Base-by-base conservation (phyloP, 2,113 vertebrate species). In the Saccopteryx bilineata region DNA sequence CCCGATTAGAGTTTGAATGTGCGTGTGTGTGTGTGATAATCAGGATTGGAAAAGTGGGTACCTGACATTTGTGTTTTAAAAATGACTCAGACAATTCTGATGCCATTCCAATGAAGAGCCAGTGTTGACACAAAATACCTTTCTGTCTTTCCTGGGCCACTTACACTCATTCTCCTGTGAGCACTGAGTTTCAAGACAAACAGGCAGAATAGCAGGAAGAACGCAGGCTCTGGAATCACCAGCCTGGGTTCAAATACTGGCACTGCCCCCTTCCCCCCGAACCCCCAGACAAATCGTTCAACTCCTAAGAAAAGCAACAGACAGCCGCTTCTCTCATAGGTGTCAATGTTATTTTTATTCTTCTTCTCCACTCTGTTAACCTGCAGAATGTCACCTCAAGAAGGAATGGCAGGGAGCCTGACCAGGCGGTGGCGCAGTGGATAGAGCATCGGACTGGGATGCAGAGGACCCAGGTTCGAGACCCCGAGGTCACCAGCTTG, bases 121-220 rank as follows among this genome's bases (percentile, higher is more conserved):
- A n/a, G n/a, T 2, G 5, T 60, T 1, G 7, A 72, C 26, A 58
- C 31, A 31, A 28, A n/a, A 31, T 50, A 10, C 11, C 46, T 52
- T 21, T 52, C 66, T n/a, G 31, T n/a, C 71, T n/a, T 28, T 15
- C 24, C 80, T 0, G n/a, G 9, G 39, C 12, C 31, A 26, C 50
- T 28, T 28, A 2, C 2, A 13, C 2, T 26, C 0, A 23, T 6
- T 26, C 23, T 58, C 54, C 18, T 5, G 12, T 9, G 7, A 39
- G 28, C 28, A 18, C 13, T 4, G 46, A 15, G 56, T 31, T 84
- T 11, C 63, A 79, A 28, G 46, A 33, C 28, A 56, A 50, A 26
- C 66, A 4, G 84, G 15, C 15, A 21, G 58, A 68, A 33, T 0
- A n/a, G 50, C 52, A 21, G 0, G 3, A 21, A 28, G 0, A 28